Base-by-base conservation (phyloP, 1,140 invertebrate genomes). In the Aphidius ervi region DNA sequence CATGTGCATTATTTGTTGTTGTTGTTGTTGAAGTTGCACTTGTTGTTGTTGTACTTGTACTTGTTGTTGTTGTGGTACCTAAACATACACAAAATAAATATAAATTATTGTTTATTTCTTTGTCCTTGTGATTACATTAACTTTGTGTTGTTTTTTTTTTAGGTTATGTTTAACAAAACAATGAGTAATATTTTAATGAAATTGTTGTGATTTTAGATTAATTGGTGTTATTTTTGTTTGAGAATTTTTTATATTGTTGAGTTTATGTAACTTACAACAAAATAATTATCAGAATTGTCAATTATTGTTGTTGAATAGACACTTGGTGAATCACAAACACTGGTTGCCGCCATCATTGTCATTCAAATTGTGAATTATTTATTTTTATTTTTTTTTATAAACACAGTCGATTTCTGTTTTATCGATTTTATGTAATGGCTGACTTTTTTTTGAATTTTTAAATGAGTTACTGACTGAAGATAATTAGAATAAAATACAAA, bases 31-130 rank as follows among this genome's bases (percentile, higher is more conserved):
- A 5, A 74, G 70, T 61, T 69, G 70, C 3, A 67, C 66, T 58
- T 73, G 70, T 40, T 70, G 70, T 46, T 76, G 77, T 4, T 31
- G 23, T 31, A 75, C 72, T 40, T 70, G 70, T 46, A 75, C 76
- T 2, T 75, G 74, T 61, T 77, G 76, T 56, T 77, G 76, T 42
- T 80, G 77, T 2, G 78, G 66, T 9, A 80, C 73, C 76, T 79
- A 23, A 6, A 49, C 23, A 9, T 49, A 23, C 16, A 49, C 20
- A 23, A 49, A 5, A 10, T 49, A 16, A 20, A 23, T 49, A 3
- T 8, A 2, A 49, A 23, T 20, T 20, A 20, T 23, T 23, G 20
- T 49, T 31, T 37, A 39, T 46, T 42, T 45, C 40, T 57, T 57
- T 48, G 40, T 37, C 39, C n/a, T 41, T 16, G 4, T 23, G 16